Base-by-base conservation (phyloP, 2,113 vertebrate species). In the Dicerorhinus sumatrensis region DNA sequence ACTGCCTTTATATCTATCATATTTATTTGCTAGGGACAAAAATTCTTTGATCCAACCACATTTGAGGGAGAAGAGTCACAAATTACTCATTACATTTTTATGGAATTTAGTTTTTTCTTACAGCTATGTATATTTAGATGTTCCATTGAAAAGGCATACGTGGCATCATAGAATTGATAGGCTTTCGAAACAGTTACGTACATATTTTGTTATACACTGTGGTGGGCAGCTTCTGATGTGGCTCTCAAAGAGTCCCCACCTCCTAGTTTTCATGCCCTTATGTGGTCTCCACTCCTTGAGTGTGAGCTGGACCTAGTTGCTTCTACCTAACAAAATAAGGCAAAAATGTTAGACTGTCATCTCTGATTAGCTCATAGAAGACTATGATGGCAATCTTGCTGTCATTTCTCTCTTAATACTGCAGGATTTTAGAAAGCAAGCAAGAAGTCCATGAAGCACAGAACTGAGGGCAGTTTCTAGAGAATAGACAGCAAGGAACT, bases 171-270 rank as follows among this genome's bases (percentile, higher is more conserved):
- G 89, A n/a, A 8, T 1, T 31, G 25, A 25, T 1, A 36, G 31
- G 36, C 6, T 48, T 23, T 42, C 36, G 21, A 14, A 25, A 56
- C 16, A 42, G 60, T 42, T 21, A 25, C 0, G 8, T 48, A 48
- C 0, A 6, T 12, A 8, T 7, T 29, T 67, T 1, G 7, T 12
- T 18, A 23, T 8, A 23, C 18, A 4, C 0, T 0, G 14, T 1
- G 20, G 72, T 2, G 8, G 54, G 72, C 3, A 0, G 56, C 36
- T 27, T 54, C 36, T 21, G 1, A 33, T 33, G 3, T 0, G 5
- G 14, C 13, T 31, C 33, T 33, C 5, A 2, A 8, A 7, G 51
- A 51, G n/a, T 31, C 12, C 29, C 31, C 9, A 21, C 36, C 2
- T 23, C 25, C 54, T 27, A 75, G 29, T 10, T 0, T 11, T 8